Conservation (phyloP, 1,140 invertebrate species). For the Wasmannia auropunctata region DNA sequence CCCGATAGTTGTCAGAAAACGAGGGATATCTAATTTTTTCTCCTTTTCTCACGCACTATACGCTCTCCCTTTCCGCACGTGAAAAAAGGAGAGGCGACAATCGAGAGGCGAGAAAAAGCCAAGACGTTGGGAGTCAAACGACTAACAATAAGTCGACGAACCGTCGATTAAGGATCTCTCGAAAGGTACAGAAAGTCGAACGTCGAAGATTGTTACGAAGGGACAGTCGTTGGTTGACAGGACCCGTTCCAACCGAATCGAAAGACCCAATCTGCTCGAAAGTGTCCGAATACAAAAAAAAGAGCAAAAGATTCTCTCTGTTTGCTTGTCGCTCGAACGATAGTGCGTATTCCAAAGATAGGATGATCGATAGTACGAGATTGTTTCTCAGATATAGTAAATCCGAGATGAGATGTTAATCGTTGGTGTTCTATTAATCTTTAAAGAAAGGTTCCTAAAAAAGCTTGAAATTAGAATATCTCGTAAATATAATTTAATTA, state of each 20-base stretch:
- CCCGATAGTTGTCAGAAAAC: constrained; percentile 79
- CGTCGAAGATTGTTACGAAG: constrained; percentile 58
- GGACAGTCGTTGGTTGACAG: constrained; percentile 62
- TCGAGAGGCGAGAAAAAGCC: constrained; percentile 50
- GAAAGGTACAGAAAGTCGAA: constrained; percentile 60
- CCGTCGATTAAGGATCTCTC: constrained; percentile 70
- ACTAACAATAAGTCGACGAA: constrained; percentile 65
- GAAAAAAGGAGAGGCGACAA: constrained; percentile 12
- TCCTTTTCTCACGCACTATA: constrained; percentile 56
- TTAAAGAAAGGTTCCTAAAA: neutral
- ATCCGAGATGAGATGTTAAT: constrained; percentile 43
- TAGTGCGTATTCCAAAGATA: constrained; percentile 57
- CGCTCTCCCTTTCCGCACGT: constrained; percentile 16
- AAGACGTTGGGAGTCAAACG: constrained; percentile 1
- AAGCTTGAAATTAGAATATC: neutral
- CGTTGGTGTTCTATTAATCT: constrained; percentile 16
- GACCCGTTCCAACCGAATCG: constrained; percentile 68
- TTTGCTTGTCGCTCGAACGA: neutral
- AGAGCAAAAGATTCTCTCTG: neutral
- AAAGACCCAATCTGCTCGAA: constrained; percentile 68
- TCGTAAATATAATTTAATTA: neutral
- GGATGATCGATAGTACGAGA: constrained; percentile 61
- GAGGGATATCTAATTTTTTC: constrained; percentile 75
- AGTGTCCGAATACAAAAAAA: constrained; percentile 67
- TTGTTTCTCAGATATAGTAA: constrained; percentile 53